These are phyloP conservation scores for Pipistrellus pygmaeus DNA, from an alignment of 2,797 vertebrate genomes.

Conservation along the genomic window DNA sequence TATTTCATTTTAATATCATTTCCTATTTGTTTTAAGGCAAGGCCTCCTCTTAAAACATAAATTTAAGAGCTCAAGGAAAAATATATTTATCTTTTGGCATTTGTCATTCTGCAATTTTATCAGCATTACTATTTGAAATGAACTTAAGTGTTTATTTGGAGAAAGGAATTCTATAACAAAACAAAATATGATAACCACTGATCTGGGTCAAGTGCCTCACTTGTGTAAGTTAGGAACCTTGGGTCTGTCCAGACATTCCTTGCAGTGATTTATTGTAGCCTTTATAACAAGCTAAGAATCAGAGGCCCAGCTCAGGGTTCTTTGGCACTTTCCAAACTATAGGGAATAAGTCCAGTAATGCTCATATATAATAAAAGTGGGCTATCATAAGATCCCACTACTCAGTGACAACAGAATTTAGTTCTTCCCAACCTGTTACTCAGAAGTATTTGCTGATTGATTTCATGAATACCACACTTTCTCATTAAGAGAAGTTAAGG, in stretches of 20 bases:
- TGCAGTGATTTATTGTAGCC: slow-evolving; percentile 50
- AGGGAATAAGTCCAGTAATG: not conserved
- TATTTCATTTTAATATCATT: slow-evolving; percentile 39
- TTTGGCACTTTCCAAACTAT: not conserved
- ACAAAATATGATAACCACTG: not conserved
- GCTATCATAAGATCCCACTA: not conserved
- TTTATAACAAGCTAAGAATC: not conserved
- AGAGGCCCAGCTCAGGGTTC: not conserved
- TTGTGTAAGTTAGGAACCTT: slow-evolving; percentile 48
- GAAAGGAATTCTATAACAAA: slow-evolving; percentile 25
- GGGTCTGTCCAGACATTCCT: not conserved
- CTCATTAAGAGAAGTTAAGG: not conserved
- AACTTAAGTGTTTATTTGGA: slow-evolving; percentile 41
- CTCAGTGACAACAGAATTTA: not conserved
- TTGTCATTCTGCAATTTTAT: slow-evolving; percentile 45
- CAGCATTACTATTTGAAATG: slow-evolving; percentile 51
- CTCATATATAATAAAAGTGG: not conserved
- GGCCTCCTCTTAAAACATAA: slow-evolving; percentile 43
- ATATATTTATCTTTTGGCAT: not conserved
- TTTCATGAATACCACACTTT: not conserved
- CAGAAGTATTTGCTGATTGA: not conserved
- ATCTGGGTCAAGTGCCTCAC: not conserved
- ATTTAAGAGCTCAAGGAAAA: slow-evolving; percentile 15
- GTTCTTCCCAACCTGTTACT: not conserved
- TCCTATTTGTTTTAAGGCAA: slow-evolving; percentile 38